Evolutionary conservation across 2,888 invertebrate species (phyloP).

Genomic region (Ernsta delagoae): DNA sequence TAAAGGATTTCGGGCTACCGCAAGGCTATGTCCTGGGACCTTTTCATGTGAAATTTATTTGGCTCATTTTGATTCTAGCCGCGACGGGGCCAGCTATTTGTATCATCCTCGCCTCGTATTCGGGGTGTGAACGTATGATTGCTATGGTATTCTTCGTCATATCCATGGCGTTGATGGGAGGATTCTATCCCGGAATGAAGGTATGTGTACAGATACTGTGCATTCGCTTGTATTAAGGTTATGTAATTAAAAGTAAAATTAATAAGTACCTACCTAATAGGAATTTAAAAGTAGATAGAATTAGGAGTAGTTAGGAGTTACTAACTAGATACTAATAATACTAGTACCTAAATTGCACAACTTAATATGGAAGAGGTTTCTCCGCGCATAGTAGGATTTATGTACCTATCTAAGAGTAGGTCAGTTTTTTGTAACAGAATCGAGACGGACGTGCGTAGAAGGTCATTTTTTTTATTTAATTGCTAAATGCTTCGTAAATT

Average conservation of each 20-base stretch:
- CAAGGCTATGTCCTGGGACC: constrained; percentile 5
- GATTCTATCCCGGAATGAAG: constrained; percentile 89
- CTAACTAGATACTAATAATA: no score
- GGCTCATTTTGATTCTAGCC: constrained; percentile 65
- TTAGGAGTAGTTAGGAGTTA: no score
- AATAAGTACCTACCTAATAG: no score
- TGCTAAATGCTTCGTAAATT: neutral
- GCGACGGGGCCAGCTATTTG: constrained; percentile 71
- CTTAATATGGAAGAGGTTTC: no score
- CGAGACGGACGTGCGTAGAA: constrained; percentile 5
- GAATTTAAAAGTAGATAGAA: no score
- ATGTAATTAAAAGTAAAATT: no score
- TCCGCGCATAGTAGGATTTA: neutral
- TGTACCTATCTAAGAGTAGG: no score
- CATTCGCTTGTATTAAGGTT: neutral
- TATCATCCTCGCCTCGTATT: no score
- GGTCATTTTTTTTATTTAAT: constrained; percentile 5
- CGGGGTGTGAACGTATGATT: constrained; percentile 50
- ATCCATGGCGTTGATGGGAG: constrained; percentile 89
- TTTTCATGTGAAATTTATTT: constrained; percentile 19
- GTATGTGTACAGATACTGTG: constrained; percentile 50
- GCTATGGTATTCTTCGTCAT: constrained; percentile 85
- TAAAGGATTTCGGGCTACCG: neutral
- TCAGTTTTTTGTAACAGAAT: neutral
- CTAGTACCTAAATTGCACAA: no score